These are phyloP conservation scores for Dreissena polymorpha DNA, from an alignment of 1,140 invertebrate species.

Conservation along the genomic window DNA sequence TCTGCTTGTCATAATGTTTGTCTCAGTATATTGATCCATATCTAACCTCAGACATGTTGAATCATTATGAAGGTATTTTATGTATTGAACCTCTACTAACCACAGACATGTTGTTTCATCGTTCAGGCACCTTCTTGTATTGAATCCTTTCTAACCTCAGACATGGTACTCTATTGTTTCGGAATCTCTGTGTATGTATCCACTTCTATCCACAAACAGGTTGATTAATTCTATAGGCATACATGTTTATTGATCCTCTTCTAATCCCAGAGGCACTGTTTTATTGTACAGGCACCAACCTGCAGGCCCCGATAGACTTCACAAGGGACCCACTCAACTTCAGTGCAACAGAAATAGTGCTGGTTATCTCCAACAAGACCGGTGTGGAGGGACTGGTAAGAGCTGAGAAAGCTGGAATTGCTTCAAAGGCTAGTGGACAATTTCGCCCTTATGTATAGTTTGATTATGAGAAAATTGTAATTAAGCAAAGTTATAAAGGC, in stretches of 20 bases:
- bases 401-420: conserved; percentile 89
- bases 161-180: no score
- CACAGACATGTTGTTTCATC: no score
- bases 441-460: background rate
- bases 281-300: conserved; percentile 82
- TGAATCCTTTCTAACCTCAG: no score
- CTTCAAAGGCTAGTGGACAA: conserved; percentile 83
- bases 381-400: conserved; percentile 85
- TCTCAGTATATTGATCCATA: no score
- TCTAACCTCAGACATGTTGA: no score
- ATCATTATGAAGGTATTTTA: no score
- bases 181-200: no score
- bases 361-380: conserved; percentile 92
- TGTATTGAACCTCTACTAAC: no score
- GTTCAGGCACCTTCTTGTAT: no score
- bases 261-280: background rate
- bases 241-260: background rate
- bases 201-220: background rate
- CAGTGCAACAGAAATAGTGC: conserved; percentile 88
- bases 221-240: background rate
- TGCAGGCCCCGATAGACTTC: conserved; percentile 92
- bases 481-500: no score
- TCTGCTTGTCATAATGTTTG: no score
- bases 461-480: background rate
- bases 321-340: conserved; percentile 84